Evolutionary conservation across 2,113 vertebrate species (phyloP).

Genomic region (Sinocyclocheilus maitianheensis): DNA sequence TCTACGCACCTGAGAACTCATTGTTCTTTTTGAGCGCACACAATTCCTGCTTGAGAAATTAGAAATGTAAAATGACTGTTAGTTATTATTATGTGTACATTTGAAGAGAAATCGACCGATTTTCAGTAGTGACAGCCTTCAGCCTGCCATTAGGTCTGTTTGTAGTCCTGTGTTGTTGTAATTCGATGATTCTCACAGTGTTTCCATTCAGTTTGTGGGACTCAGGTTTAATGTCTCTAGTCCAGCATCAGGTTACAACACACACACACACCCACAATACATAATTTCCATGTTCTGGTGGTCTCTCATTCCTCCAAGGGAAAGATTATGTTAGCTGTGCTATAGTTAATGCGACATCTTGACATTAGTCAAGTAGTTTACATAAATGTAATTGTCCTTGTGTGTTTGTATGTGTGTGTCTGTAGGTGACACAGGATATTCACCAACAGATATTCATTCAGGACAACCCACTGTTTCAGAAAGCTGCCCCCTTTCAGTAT

Average conservation of each 20-base stretch:
- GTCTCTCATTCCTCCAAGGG: background rate
- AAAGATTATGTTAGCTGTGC: background rate
- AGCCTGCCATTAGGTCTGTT: background rate
- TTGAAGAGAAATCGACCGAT: background rate
- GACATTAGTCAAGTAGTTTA: background rate
- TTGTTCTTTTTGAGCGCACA: too few species aligned
- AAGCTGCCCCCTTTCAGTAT: constrained; percentile 83
- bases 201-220: constrained; percentile 52
- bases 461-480: constrained; percentile 86
- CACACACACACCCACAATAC: background rate
- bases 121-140: background rate
- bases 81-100: background rate
- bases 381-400: background rate
- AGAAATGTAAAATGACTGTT: background rate
- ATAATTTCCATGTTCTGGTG: constrained; percentile 4
- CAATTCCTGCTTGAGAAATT: background rate
- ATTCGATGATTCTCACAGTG: constrained; percentile 41
- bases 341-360: background rate
- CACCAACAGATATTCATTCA: constrained; percentile 90
- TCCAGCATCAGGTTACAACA: constrained; percentile 46
- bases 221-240: constrained; percentile 48
- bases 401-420: background rate
- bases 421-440: constrained; percentile 86
- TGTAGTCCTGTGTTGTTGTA: constrained; percentile 49
- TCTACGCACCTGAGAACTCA: too few species aligned